Evolutionary conservation across 2,797 vertebrate species (phyloP).

Genomic region (Cetoscarus ocellatus): DNA sequence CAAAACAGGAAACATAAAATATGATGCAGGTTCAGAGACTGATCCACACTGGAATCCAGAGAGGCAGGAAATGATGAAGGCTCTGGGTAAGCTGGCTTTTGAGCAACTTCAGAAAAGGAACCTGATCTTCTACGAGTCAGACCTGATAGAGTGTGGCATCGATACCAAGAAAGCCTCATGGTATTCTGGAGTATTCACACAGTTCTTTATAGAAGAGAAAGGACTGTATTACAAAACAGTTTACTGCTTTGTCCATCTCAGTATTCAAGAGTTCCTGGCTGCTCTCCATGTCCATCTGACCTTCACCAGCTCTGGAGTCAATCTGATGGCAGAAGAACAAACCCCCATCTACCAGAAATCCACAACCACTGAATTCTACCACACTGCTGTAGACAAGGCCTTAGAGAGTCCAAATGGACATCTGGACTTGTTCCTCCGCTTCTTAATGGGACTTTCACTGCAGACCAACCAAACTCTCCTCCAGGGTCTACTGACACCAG

Average conservation of each 20-base stretch:
- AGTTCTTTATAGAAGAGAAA: slow-evolving; percentile 45
- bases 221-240: slow-evolving; percentile 16
- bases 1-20: slow-evolving; percentile 19
- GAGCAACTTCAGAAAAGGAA: slow-evolving; percentile 37
- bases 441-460: slow-evolving; percentile 1
- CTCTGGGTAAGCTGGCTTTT: slow-evolving; percentile 43
- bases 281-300: slow-evolving; percentile 39
- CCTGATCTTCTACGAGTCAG: no score
- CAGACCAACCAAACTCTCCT: not conserved
- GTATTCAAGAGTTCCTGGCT: slow-evolving; percentile 44
- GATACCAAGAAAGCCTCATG: slow-evolving; percentile 13
- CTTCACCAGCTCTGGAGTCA: slow-evolving; percentile 9
- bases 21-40: not conserved
- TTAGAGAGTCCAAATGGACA: slow-evolving; percentile 18
- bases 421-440: slow-evolving; percentile 20
- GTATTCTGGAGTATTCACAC: slow-evolving; percentile 45
- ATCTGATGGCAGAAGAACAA: slow-evolving; percentile 15
- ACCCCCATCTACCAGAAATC: not conserved
- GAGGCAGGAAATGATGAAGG: slow-evolving; percentile 28
- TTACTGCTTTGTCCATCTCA: slow-evolving; percentile 43
- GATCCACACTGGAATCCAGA: slow-evolving; percentile 28
- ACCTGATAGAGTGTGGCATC: no score
- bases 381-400: slow-evolving; percentile 17
- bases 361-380: not conserved
- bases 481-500: not conserved